Evolutionary conservation across 1,140 invertebrate species (phyloP), one percentile per base, ranked within the genome.

Genomic region (Listronotus oregonensis): DNA sequence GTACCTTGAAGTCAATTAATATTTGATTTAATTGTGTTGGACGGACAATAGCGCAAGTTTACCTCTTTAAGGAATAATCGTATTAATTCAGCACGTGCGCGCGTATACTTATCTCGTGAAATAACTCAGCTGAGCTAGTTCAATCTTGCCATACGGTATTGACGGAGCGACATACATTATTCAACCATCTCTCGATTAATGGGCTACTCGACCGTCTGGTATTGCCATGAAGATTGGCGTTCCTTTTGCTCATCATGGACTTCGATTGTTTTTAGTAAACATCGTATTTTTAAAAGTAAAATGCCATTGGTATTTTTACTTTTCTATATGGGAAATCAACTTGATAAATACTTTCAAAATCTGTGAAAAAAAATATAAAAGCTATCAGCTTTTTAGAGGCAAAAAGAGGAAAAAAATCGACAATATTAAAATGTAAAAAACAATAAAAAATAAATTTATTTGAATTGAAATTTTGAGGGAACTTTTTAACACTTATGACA

Each of bases 131-230:
- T 57, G 55, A 44, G 43, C 55, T 57, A 57, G 40, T 57, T 57
- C 55, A 56, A 56, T 56, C 54, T 56, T 27, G 32, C 54, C 54
- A 27, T 56, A 56, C 54, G 54, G 54, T 40, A 54, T 56, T 39
- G 34, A 56, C 34, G 21, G 40, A 39, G 54, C 39, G 54, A 56
- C 57, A 59, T 59, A 42, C 57, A 59, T 59, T 59, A 59, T 47
- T 59, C 57, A 47, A 47, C 57, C 57, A 42, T 59, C 37, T 56
- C 42, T 56, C 54, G 39, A 56, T 56, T 56, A 56, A 56, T 56
- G 34, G 54, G 54, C 40, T 42, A 14, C 40, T 15, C 40, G 54
- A 56, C 4, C 32, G 40, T 56, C 39, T 56, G 40, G 21, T 31
- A 56, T 12, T 54, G 17, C 27, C 50, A 34, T 54, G 50, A 54